Conservation (phyloP, 2,113 vertebrate species). For the Gallinago undulata region DNA sequence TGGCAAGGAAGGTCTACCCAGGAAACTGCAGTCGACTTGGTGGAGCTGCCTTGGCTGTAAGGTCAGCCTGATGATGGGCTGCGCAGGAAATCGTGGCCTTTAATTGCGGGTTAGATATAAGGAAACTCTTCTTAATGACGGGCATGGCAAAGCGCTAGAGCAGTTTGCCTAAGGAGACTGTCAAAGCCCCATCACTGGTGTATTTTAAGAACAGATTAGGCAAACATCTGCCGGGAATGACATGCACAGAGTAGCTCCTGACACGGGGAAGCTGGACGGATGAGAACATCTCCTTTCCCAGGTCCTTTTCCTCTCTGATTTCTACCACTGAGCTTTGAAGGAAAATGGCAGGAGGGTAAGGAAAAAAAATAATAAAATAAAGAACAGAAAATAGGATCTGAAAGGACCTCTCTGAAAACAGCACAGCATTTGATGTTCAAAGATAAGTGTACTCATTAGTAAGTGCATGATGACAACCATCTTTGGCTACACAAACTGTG, state of each 20-base stretch:
- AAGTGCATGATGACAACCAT: conserved; percentile 43
- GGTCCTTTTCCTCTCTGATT: background rate
- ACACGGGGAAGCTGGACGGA: background rate
- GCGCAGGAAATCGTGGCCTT: background rate
- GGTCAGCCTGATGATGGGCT: background rate
- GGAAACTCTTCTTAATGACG: conserved; percentile 38
- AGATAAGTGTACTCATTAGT: conserved; percentile 52
- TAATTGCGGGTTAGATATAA: conserved; percentile 44
- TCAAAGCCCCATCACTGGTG: conserved; percentile 32
- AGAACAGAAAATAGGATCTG: background rate
- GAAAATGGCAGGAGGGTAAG: background rate
- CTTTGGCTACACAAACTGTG: conserved; percentile 52
- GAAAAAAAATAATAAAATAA: background rate
- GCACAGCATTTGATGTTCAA: conserved; percentile 36
- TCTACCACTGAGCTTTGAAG: background rate
- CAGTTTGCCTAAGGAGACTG: conserved; percentile 56
- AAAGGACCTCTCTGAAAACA: conserved; percentile 39
- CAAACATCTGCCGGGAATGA: conserved; percentile 51
- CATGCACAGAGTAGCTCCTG: background rate
- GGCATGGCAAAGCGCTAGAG: background rate
- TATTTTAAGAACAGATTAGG: conserved; percentile 20
- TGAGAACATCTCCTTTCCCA: background rate
- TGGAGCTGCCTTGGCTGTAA: background rate
- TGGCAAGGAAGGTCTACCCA: background rate
- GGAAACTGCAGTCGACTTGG: background rate